Evolutionary conservation across 2,797 vertebrate genomes (phyloP), one percentile per base, ranked within the genome.

Genomic region (Eidolon dupreanum): DNA sequence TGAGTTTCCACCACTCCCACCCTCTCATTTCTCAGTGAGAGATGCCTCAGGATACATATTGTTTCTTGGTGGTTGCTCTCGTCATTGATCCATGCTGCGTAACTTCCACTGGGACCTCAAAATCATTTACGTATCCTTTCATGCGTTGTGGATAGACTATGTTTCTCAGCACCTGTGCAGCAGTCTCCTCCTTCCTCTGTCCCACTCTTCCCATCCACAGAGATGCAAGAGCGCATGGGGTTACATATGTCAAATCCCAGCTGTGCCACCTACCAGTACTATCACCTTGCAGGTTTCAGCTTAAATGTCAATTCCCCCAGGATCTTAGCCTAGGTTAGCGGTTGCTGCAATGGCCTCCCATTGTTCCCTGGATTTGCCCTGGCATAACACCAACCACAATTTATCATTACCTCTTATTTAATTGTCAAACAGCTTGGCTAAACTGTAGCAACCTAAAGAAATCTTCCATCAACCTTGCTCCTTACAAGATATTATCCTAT

Each of bases 221-320:
- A 74, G 38, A 68, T 6, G 46, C 36, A 57, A 53, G 31, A 36
- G 33, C 33, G 26, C 1, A 7, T 3, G 49, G 11, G 9, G 33
- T 33, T 8, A 49, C 24, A 20, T 5, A 22, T 20, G 11, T 26
- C 49, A 16, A 49, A 49, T 49, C 15, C 49, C 49, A 49, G 49
- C 33, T n/a, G 36, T 90, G 74, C 63, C 78, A 53, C 61, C 53
- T 20, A 5, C 24, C 46, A 38, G 24, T 0, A 33, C 74, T 43
- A 65, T 43, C 61, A 36, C 36, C 71, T 55, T 71, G 73, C 74
- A 41, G 41, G 63, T 41, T 78, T 73, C 85, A 28, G 28, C 19
- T 68, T 71, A 16, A 93, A 43, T n/a, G 55, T 65, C 89, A 63
- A 51, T 65, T 84, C 63, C 85, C n/a, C 28, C 22, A 46, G 63